Evolutionary conservation across 2,888 invertebrate genomes (phyloP).

Genomic region (Schizotus pectinicornis): DNA sequence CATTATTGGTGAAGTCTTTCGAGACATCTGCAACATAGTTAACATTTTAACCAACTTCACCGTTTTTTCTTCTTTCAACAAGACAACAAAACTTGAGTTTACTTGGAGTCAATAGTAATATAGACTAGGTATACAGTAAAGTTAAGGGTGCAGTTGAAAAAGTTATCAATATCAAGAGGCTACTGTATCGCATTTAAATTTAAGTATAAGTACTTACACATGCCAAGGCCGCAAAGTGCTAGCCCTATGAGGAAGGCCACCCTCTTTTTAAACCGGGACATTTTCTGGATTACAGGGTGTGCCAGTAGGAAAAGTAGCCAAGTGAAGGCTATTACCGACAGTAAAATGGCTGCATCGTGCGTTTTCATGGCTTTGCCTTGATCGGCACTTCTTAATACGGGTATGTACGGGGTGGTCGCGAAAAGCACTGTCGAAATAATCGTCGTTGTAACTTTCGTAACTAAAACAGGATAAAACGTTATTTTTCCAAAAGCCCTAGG

Average conservation of each 20-base stretch:
- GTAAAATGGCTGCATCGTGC: slow-evolving; percentile 39
- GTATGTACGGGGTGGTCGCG: slow-evolving; percentile 4
- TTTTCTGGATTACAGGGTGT: slow-evolving; percentile 38
- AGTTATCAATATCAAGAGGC: too few species aligned
- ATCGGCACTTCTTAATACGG: not conserved
- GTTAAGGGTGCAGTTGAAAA: too few species aligned
- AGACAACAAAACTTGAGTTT: too few species aligned
- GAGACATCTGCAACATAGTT: slow-evolving; percentile 42
- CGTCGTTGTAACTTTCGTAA: slow-evolving; percentile 30
- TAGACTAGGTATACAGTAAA: too few species aligned
- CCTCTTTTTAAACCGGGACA: slow-evolving; percentile 33
- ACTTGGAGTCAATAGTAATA: too few species aligned
- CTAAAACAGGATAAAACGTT: slow-evolving; percentile 5
- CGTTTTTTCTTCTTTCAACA: too few species aligned
- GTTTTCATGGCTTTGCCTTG: not conserved
- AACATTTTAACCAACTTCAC: too few species aligned
- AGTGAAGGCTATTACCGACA: slow-evolving; percentile 43
- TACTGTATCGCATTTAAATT: too few species aligned
- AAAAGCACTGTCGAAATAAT: slow-evolving; percentile 31
- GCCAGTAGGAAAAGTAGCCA: slow-evolving; percentile 42
- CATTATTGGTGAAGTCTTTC: slow-evolving; percentile 55
- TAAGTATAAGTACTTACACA: slow-evolving; percentile 46
- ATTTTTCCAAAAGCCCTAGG: too few species aligned
- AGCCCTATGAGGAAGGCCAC: slow-evolving; percentile 38
- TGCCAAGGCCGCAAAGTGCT: slow-evolving; percentile 34